Base-by-base conservation (phyloP, 2,888 invertebrate genomes). In the Stenoptilia bipunctidactyla region DNA sequence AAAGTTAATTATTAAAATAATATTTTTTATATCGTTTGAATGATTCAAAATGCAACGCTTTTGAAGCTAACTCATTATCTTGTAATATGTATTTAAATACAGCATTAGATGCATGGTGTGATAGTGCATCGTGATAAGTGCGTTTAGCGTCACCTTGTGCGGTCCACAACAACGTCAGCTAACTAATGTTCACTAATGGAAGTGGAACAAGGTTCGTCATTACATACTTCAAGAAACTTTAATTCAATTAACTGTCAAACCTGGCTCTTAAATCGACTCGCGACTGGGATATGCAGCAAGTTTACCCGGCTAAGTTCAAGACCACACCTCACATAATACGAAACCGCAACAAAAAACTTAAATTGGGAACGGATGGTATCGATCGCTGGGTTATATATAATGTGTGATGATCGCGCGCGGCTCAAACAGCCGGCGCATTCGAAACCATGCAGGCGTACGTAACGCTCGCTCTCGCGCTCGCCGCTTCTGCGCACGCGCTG, bases 371-470 rank as follows among this genome's bases (percentile, higher is more conserved):
- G 74, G 67, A 71, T 71, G 58, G 62, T 73, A 71, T 75, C 72
- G 76, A 77, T 74, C 67, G 68, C 61, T 65, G 64, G 73, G 63
- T 67, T 77, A 74, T 75, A 82, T 79, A 83, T 74, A 75, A 70
- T 74, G 77, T 71, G 71, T 64, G 62, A 61, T 56, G 62, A 56
- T 62, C 66, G 69, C 73, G 80, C 80, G 77, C 73, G 71, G 65
- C 76, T 72, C 82, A 83, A 72, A 76, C 75, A 63, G 54, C 66
- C 75, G 58, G 59, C 64, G 66, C 66, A 66, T 71, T 61, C 64
- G 71, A 73, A 72, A 79, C 59, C 67, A 83, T 82, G 82, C 70
- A 79, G 75, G 76, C 77, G 79, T 73, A 58, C 55, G 61, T 77
- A 57, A 74, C 65, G 64, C 56, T 76, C 59, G 65, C 61, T 51